phyloP scores from a whole-genome alignment of 2,888 invertebrate species.

The Augiades crinisus region DNA sequence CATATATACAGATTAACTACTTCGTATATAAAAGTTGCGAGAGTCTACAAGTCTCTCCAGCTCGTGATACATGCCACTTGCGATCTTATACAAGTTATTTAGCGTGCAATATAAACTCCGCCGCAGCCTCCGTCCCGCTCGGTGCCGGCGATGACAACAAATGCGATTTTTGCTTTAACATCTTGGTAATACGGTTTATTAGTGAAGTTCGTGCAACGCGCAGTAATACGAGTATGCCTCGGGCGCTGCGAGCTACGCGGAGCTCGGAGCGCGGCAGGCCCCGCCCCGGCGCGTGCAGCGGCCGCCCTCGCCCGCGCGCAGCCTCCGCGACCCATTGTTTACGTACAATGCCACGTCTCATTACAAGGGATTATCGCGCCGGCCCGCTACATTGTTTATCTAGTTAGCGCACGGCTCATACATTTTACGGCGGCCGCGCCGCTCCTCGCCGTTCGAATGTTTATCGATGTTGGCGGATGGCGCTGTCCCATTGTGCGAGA shows the following conservation, averaged over 20 bases:
- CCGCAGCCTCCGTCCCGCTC: background rate
- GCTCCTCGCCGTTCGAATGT: conserved; percentile 4
- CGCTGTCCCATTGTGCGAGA: conserved; percentile 18
- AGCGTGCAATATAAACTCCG: background rate
- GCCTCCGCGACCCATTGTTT: background rate
- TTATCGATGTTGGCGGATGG: conserved; percentile 14
- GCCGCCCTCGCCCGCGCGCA: background rate
- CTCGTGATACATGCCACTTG: background rate
- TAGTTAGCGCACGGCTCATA: background rate
- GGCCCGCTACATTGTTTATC: conserved; percentile 2
- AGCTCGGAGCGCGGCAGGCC: no score
- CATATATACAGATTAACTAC: background rate
- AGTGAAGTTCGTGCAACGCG: background rate
- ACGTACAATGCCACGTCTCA: background rate
- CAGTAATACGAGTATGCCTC: background rate
- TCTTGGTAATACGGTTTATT: background rate
- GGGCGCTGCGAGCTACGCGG: background rate
- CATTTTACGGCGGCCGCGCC: background rate
- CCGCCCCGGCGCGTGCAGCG: no score
- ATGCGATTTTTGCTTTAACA: background rate
- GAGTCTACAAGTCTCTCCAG: background rate
- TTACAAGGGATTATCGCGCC: conserved; percentile 3
- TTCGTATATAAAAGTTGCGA: background rate
- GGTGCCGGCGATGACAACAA: background rate
- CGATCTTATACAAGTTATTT: background rate